phyloP scores from a whole-genome alignment of 2,888 invertebrate genomes.

The Phymatocera aterrima region DNA sequence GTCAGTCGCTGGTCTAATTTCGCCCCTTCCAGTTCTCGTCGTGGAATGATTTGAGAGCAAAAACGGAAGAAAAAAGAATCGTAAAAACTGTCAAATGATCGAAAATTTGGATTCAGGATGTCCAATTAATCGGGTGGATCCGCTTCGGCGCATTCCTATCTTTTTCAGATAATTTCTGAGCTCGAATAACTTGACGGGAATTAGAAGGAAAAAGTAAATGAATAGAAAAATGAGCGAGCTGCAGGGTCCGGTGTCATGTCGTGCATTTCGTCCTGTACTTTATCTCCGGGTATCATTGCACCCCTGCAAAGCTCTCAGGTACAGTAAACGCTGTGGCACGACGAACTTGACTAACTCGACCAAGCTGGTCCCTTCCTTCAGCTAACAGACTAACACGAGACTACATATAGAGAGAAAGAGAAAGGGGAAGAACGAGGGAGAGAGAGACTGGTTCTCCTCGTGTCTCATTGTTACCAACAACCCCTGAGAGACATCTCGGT shows the following conservation, averaged over 20 bases:
- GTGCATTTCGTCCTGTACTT: conserved; percentile 52
- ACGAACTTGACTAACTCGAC: conserved; percentile 15
- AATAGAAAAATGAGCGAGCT: neutral
- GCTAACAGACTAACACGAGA: conserved; percentile 40
- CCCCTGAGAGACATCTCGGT: conserved; percentile 54
- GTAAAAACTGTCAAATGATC: neutral
- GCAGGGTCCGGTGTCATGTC: neutral
- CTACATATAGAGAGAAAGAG: too few species aligned
- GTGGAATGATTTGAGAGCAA: neutral
- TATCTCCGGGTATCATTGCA: conserved; percentile 67
- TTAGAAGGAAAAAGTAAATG: neutral
- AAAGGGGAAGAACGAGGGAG: too few species aligned
- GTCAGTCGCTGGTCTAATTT: conserved; percentile 10
- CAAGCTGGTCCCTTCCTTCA: conserved; percentile 32
- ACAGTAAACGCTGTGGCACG: conserved; percentile 63
- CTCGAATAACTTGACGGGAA: neutral
- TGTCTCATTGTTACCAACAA: conserved; percentile 70
- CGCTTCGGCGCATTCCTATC: too few species aligned
- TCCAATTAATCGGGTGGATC: too few species aligned
- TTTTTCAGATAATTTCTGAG: too few species aligned
- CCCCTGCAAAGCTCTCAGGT: conserved; percentile 70
- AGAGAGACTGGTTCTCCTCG: conserved; percentile 65
- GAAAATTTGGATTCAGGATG: neutral
- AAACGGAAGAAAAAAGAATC: neutral
- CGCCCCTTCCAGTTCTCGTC: neutral